phyloP scores from a whole-genome alignment of 2,113 vertebrate genomes.

The Ceratotherium simum region DNA sequence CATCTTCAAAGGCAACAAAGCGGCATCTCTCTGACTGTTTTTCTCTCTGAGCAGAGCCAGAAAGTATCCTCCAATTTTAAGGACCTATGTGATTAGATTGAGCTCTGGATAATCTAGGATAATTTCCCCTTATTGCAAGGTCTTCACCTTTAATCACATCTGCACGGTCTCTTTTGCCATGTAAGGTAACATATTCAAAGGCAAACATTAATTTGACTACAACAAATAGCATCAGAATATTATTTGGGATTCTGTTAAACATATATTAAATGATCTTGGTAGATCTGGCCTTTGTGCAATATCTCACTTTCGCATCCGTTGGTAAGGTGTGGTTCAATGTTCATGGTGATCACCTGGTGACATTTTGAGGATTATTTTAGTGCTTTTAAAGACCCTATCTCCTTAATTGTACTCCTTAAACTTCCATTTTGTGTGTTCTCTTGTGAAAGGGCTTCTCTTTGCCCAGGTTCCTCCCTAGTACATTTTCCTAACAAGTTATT shows the following conservation, averaged over 20 bases:
- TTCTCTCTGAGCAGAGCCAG: neutral
- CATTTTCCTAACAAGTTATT: constrained; percentile 46
- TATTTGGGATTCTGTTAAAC: neutral
- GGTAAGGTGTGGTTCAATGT: neutral
- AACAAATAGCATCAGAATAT: neutral
- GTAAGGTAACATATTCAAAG: neutral
- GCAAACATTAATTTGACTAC: neutral
- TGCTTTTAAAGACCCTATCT: neutral
- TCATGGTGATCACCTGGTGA: neutral
- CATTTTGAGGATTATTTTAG: neutral
- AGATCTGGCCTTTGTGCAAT: neutral
- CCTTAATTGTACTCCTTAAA: neutral
- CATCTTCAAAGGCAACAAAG: neutral
- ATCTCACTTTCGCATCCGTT: neutral
- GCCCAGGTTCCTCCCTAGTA: neutral
- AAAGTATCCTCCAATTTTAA: constrained; percentile 24
- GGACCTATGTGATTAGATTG: neutral
- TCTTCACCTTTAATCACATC: neutral
- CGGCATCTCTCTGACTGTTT: neutral
- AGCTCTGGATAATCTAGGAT: neutral
- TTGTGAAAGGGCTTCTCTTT: neutral
- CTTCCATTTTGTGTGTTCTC: neutral
- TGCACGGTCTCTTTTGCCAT: neutral
- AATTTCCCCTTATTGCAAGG: neutral
- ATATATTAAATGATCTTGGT: neutral